Percentiles rank a stretch among this genome's conserved stretches.
These are phyloP conservation scores for Synergus laeviventris DNA, from an alignment of 2,888 invertebrate genomes.

Conservation along the genomic window DNA sequence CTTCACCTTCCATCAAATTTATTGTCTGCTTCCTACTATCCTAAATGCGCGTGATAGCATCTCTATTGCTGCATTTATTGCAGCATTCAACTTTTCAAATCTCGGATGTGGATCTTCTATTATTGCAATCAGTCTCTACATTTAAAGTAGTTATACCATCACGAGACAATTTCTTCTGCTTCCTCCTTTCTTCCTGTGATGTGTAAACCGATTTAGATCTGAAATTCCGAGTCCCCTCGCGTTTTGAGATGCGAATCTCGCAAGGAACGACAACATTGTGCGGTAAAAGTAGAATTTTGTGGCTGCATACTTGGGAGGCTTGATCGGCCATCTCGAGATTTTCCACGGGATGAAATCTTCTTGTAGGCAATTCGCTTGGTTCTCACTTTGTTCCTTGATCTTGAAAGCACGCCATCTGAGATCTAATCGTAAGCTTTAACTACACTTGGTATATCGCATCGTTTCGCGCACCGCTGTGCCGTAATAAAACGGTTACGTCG, in stretches of 20 bases:
- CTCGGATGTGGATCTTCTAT: background rate
- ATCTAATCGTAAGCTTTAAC: constrained; percentile 28
- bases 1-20: constrained; percentile 25
- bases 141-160: background rate
- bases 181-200: background rate
- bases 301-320: constrained; percentile 26
- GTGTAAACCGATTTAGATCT: constrained; percentile 19
- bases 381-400: constrained; percentile 28
- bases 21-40: constrained; percentile 10
- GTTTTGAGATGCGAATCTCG: constrained; percentile 29
- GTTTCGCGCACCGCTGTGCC: constrained; percentile 19
- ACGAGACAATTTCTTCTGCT: background rate
- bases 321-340: constrained; percentile 36
- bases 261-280: constrained; percentile 12
- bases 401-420: constrained; percentile 6
- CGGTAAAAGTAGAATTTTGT: constrained; percentile 25
- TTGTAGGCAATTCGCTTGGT: constrained; percentile 15
- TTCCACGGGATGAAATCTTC: constrained; percentile 24
- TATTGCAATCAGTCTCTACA: background rate
- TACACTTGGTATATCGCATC: constrained; percentile 12
- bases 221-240: constrained; percentile 24
- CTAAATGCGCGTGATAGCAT: background rate
- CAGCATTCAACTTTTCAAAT: background rate
- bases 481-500: constrained; percentile 6
- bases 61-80: background rate